These are phyloP conservation scores for Cisticola juncidis DNA, from an alignment of 2,113 vertebrate species.

Conservation along the genomic window DNA sequence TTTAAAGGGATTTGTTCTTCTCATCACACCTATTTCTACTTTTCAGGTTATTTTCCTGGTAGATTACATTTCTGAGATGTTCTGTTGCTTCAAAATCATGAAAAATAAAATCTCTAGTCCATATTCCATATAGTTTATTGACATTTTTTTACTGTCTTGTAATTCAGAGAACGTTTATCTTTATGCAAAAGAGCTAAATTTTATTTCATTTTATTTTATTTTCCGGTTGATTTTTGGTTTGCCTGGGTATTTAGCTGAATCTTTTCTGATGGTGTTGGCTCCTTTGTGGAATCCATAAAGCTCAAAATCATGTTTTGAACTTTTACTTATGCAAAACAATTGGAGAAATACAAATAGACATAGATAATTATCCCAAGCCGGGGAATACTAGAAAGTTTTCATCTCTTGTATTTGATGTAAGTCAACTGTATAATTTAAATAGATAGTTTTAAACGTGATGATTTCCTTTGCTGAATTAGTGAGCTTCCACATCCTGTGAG, in stretches of 20 bases:
- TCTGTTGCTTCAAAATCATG: neutral
- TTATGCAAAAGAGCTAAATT: neutral
- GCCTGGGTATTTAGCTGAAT: neutral
- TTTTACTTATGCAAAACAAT: neutral
- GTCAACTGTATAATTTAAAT: neutral
- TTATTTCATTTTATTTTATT: neutral
- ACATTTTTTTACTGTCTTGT: neutral
- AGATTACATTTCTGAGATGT: neutral
- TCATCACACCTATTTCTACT: neutral
- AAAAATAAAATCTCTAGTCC: neutral
- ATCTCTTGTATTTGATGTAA: neutral
- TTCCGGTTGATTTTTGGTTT: neutral
- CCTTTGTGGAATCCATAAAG: neutral
- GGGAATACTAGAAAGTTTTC: neutral
- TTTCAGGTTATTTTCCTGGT: neutral
- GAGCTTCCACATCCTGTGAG: neutral
- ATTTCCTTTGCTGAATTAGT: neutral
- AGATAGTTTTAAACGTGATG: neutral
- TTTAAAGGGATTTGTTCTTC: neutral
- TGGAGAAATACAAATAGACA: neutral
- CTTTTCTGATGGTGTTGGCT: neutral
- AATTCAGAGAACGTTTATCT: neutral
- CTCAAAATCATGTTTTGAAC: neutral
- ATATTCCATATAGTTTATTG: neutral
- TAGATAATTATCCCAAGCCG: neutral